Base-by-base conservation (phyloP, 2,113 vertebrate genomes). In the Perca flavescens region DNA sequence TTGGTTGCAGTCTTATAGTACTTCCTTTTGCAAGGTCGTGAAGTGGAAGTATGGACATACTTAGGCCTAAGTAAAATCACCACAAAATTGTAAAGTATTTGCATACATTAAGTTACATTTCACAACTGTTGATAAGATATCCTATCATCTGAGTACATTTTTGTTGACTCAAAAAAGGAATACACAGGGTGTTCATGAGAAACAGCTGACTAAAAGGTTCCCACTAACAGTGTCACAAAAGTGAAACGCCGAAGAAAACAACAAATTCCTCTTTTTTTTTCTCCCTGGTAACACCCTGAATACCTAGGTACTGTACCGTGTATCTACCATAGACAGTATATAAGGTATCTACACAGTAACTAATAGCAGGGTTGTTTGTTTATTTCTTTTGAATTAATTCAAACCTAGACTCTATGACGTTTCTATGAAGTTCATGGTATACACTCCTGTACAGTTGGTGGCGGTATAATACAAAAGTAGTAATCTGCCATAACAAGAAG, bases 221-320 rank as follows among this genome's bases (percentile, higher is more conserved):
- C 11, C 25, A 21, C 5, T 43, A 4, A 43, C 1, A 54, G 19
- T 17, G 1, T 36, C 2, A 16, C 10, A 3, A 36, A 79, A 57
- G 47, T 57, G 47, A 86, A 72, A 62, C 13, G 22, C 6, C 1
- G 9, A 40, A 0, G 2, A 28, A 13, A 19, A 5, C 0, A 16
- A 40, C 10, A 61, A 58, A 0, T 78, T 84, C 78, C 78, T 62
- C 53, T 65, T 62, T 56, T 60, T 60, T 22, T 7, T 25, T 34
- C 10, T 72, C n/a, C 4, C 46, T 15, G 21, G 1, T 40, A 12
- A 49, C 10, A 34, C n/a, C 0, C 12, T 52, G 6, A 63, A n/a
- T 34, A 47, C 34, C 21, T 6, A 2, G 5, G 28, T 28, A 28
- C 28, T 12, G 5, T 28, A 19, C 5, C 14, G 13, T n/a, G n/a